Evolutionary conservation across 2,113 vertebrate genomes (phyloP).

Genomic region (Nerophis ophidion): DNA sequence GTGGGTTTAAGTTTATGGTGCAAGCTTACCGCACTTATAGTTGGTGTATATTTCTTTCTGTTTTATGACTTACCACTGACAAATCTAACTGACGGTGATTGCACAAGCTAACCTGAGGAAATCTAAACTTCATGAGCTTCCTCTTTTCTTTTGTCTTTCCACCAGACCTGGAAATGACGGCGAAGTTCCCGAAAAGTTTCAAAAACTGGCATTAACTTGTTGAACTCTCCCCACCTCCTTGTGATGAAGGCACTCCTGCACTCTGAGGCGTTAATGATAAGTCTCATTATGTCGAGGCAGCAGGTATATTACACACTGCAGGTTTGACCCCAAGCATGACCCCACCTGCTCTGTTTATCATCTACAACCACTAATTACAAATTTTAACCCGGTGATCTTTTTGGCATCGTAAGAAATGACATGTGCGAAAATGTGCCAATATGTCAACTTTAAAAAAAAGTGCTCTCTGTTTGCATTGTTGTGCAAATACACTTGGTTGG

Average conservation of each 20-base stretch:
- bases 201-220: slow-evolving; percentile 15
- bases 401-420: background rate
- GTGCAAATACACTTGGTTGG: slow-evolving; percentile 18
- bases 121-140: slow-evolving; percentile 16
- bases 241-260: slow-evolving; percentile 22
- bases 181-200: slow-evolving; percentile 32
- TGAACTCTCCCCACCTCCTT: slow-evolving; percentile 29
- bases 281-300: slow-evolving; percentile 51
- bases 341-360: slow-evolving; percentile 55
- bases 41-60: background rate
- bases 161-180: slow-evolving; percentile 18
- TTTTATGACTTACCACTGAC: background rate
- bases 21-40: no score
- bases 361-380: slow-evolving; percentile 30
- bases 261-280: slow-evolving; percentile 59
- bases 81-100: slow-evolving; percentile 10
- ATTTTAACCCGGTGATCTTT: slow-evolving; percentile 7
- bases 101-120: slow-evolving; percentile 32
- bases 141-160: slow-evolving; percentile 16
- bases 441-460: no score
- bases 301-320: slow-evolving; percentile 44
- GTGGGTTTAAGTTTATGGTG: no score
- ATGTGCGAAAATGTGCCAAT: background rate
- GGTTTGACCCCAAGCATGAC: slow-evolving; percentile 29
- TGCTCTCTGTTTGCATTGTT: slow-evolving; percentile 3